phyloP scores from a whole-genome alignment of 2,888 invertebrate genomes.

The Adelognathus sp. region DNA sequence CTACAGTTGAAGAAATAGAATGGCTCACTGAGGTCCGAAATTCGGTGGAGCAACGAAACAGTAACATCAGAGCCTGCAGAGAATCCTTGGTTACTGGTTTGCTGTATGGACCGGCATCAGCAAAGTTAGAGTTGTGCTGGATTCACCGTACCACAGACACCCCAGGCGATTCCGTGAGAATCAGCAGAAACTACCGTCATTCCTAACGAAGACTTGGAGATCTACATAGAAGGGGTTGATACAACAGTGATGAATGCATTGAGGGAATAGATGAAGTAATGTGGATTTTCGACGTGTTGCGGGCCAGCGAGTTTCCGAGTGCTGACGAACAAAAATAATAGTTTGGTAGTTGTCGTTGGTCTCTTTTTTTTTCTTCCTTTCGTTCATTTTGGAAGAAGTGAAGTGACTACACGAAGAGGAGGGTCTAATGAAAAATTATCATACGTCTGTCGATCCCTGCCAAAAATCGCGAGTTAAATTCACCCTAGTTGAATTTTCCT shows the following conservation, averaged over 20 bases:
- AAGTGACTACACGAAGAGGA: too few species aligned
- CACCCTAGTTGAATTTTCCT: too few species aligned
- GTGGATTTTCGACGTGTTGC: background rate
- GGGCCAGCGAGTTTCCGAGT: too few species aligned
- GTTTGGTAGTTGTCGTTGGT: too few species aligned
- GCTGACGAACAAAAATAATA: too few species aligned
- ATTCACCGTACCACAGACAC: conserved; percentile 63
- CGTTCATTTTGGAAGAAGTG: too few species aligned
- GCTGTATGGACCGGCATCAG: conserved; percentile 69
- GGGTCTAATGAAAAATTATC: too few species aligned
- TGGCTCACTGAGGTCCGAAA: conserved; percentile 64
- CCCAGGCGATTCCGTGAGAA: conserved; percentile 65
- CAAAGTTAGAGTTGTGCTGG: conserved; percentile 66
- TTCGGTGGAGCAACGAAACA: conserved; percentile 19
- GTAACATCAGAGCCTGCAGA: conserved; percentile 30
- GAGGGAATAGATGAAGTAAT: background rate
- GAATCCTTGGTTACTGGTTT: conserved; percentile 63
- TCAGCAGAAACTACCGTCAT: conserved; percentile 63
- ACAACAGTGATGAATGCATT: background rate
- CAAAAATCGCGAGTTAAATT: too few species aligned
- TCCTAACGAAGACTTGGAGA: conserved; percentile 46
- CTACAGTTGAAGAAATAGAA: conserved; percentile 77
- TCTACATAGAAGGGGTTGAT: conserved; percentile 23
- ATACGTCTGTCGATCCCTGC: too few species aligned
- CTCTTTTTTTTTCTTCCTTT: too few species aligned